Evolutionary conservation across 2,113 vertebrate genomes (phyloP), one percentile per base, ranked within the genome.

Genomic region (Cricetomys ansorgei): DNA sequence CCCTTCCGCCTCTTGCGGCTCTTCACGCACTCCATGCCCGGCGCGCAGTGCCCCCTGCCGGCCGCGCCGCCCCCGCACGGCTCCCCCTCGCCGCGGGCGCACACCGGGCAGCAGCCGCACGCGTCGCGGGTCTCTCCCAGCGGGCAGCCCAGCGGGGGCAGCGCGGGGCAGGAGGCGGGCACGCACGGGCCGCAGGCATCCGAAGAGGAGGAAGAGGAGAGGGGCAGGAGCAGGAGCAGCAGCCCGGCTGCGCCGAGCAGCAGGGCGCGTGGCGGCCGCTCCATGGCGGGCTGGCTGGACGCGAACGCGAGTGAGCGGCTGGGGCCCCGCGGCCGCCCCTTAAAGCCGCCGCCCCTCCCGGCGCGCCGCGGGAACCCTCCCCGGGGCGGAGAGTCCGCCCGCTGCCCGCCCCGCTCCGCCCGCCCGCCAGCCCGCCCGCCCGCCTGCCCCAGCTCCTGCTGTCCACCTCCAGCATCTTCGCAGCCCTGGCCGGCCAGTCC

Each of bases 21-120:
- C 92, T 98, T 99, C 62, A 99, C 98, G 97, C 99, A 99, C 98
- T 99, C 99, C 93, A 99, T 96, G 17, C 99, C 99, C 34, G 98
- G 16, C 29, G 98, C 99, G 96, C 99, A 99, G 94, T 99, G 98
- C 77, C 97, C 97, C 85, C 65, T 88, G 85, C 85, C 85, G 65
- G 65, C 85, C 85, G 65, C 48, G 48, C 85, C 85, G 48, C 65
- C 98, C 7, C 99, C 98, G 84, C 99, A 99, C 70, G 96, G 92
- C 95, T 99, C 98, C 0, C 99, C 99, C 84, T 98, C 98, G 27
- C 98, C 98, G 27, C 98, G 98, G 1, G 98, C 99, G 96, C 99
- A 99, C 16, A 98, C 88, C 8, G 98, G 90, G 98, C 99, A 99
- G 98, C 99, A 99, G 48, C 98, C 98, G 97, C 99, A 99, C 31